A percentile compares a stretch with the other conserved stretches of the same genome.
These are phyloP conservation scores for Pachycephala philippinensis DNA, from an alignment of 2,113 vertebrate species.

Conservation along the genomic window DNA sequence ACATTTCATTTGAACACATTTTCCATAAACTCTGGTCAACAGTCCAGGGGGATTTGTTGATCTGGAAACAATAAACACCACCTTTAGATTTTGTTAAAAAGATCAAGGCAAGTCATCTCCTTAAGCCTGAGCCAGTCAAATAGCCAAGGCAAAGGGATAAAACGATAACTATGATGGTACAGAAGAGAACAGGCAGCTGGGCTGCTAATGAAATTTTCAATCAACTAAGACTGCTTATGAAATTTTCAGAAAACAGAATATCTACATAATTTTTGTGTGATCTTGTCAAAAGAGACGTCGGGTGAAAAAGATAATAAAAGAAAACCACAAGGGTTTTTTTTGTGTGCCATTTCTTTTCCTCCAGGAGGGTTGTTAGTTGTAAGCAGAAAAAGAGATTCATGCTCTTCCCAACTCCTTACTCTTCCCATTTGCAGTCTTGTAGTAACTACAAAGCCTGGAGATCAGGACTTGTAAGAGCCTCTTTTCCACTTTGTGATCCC, in stretches of 20 bases:
- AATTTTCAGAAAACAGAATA: not conserved
- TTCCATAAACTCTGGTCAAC: not conserved
- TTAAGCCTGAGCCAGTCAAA: not conserved
- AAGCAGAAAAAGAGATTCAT: not conserved
- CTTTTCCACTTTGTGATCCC: not conserved
- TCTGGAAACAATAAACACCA: not conserved
- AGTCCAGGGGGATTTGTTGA: not conserved
- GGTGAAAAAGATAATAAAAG: not conserved
- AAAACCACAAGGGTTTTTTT: not conserved
- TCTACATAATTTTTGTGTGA: not conserved
- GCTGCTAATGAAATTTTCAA: not conserved
- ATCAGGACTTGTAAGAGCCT: not conserved
- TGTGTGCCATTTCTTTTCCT: not conserved
- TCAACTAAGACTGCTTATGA: not conserved
- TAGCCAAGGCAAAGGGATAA: not conserved
- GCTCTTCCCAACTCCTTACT: not conserved
- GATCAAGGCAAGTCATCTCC: not conserved
- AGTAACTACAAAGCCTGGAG: not conserved
- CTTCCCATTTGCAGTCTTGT: not conserved
- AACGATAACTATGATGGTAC: accelerated
- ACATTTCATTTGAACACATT: not conserved
- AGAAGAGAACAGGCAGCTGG: not conserved
- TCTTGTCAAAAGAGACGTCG: not conserved
- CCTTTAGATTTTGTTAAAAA: not conserved
- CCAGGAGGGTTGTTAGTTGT: not conserved